Evolutionary conservation across 2,888 invertebrate species (phyloP).

Genomic region (Mermis nigrescens): DNA sequence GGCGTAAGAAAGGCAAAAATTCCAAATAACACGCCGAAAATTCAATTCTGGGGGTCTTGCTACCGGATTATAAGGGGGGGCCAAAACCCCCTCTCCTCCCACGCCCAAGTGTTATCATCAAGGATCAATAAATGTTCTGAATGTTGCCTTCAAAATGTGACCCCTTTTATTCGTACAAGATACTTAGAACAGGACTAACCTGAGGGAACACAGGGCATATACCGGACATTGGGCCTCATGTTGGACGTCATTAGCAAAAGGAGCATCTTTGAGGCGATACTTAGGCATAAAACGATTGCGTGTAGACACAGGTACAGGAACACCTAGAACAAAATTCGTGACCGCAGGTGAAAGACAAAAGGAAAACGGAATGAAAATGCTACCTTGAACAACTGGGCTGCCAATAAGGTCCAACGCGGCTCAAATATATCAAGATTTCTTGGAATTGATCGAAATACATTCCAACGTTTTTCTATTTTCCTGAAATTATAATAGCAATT

Average conservation of each 20-base stretch:
- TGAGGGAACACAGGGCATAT: not conserved
- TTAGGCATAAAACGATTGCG: conserved; percentile 7
- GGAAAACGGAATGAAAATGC: not conserved
- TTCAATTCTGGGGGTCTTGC: too few relatives aligned
- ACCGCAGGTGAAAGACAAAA: not conserved
- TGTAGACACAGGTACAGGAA: conserved; percentile 11
- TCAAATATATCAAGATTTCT: conserved; percentile 5
- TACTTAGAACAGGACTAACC: too few relatives aligned
- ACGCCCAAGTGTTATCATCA: too few relatives aligned
- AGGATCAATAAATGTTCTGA: too few relatives aligned
- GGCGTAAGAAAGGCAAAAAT: too few relatives aligned
- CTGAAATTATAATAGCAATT: too few relatives aligned
- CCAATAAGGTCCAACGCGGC: conserved; percentile 10
- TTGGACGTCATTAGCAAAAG: conserved; percentile 11
- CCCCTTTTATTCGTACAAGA: too few relatives aligned
- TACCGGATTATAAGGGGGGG: too few relatives aligned
- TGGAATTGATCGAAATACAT: conserved; percentile 12
- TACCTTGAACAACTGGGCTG: conserved; percentile 12
- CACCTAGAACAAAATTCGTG: conserved; percentile 5
- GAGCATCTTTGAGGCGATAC: conserved; percentile 9
- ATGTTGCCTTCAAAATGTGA: too few relatives aligned
- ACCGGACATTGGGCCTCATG: not conserved
- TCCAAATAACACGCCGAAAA: too few relatives aligned
- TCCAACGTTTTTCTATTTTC: conserved; percentile 10
- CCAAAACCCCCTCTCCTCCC: too few relatives aligned